Conservation (phyloP, 1,140 invertebrate species). For the Lordiphosa stackelbergi region DNA sequence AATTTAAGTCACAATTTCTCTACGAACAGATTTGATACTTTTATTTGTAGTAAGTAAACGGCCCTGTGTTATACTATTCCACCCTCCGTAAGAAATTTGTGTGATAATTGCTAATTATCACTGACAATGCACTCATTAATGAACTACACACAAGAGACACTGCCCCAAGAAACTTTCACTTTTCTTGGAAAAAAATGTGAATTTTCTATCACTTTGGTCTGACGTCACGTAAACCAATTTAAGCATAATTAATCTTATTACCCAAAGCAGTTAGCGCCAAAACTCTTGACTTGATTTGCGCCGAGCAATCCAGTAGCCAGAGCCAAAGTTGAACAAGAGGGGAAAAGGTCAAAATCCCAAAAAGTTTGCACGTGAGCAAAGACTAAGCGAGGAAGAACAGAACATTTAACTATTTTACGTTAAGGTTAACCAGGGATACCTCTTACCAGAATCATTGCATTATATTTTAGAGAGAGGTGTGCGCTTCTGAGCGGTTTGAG, state of each 20-base stretch:
- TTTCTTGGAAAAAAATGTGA: slow-evolving; percentile 15
- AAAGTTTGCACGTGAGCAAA: slow-evolving; percentile 22
- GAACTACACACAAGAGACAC: neutral
- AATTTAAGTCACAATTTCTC: slow-evolving; percentile 38
- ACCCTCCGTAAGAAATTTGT: no score
- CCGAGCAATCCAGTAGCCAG: slow-evolving; percentile 6
- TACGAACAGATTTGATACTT: slow-evolving; percentile 18
- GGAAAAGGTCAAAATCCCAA: slow-evolving; percentile 21
- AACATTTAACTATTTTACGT: no score
- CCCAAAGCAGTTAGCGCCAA: slow-evolving; percentile 41
- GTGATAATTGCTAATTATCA: slow-evolving; percentile 2
- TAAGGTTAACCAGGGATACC: no score
- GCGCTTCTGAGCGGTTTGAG: no score
- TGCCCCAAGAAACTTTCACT: slow-evolving; percentile 10
- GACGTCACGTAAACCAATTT: slow-evolving; percentile 52
- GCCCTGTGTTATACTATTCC: no score
- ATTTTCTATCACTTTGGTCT: slow-evolving; percentile 22
- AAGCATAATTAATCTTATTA: slow-evolving; percentile 59
- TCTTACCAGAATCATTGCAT: no score
- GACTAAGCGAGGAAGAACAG: neutral
- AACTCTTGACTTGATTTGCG: slow-evolving; percentile 36
- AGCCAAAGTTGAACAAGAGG: slow-evolving; percentile 30
- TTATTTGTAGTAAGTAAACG: no score
- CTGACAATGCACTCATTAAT: slow-evolving; percentile 9
- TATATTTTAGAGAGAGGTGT: no score